Conservation (phyloP, 2,797 vertebrate species). For the Arctocebus calabarensis region DNA sequence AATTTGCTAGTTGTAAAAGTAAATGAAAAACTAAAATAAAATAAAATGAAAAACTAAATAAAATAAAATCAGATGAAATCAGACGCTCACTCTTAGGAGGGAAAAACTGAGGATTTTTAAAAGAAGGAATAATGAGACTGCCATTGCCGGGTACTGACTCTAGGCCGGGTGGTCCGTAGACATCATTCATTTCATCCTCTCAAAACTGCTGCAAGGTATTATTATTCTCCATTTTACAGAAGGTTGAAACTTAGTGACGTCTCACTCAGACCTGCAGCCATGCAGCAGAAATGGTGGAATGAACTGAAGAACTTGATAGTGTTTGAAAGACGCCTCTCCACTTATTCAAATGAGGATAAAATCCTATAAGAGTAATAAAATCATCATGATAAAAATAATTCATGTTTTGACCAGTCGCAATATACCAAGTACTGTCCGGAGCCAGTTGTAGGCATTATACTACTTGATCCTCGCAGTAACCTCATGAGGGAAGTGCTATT, state of each 20-base stretch:
- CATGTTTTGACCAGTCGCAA: neutral
- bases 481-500: neutral
- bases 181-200: constrained; percentile 43
- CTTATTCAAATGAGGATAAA: neutral
- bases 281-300: neutral
- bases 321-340: neutral
- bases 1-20: constrained; percentile 42
- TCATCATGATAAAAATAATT: neutral
- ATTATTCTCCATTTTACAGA: constrained; percentile 56
- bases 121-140: neutral
- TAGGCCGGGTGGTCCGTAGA: neutral
- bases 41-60: neutral
- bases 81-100: neutral
- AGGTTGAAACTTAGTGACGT: neutral
- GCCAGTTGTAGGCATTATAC: neutral
- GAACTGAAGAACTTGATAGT: neutral
- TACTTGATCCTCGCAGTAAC: neutral
- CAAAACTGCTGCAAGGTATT: neutral
- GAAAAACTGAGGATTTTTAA: constrained; percentile 36
- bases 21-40: constrained; percentile 17
- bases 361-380: neutral
- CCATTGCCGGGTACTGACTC: neutral
- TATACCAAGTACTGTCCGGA: neutral
- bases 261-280: neutral
- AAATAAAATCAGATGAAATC: neutral